Conservation (phyloP, 2,797 vertebrate genomes). For the Melanotaenia trifasciata region DNA sequence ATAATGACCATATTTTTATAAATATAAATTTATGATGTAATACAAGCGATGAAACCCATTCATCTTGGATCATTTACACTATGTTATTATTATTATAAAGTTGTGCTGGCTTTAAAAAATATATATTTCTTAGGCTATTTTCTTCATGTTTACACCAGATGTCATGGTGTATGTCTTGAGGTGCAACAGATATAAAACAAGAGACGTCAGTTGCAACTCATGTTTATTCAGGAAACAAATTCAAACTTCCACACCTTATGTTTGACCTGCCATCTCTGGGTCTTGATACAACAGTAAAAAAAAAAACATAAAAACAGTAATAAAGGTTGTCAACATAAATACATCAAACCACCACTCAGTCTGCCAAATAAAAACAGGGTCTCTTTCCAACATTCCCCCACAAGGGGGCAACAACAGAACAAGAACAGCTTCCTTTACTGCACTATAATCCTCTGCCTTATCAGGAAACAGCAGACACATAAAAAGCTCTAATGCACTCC, state of each 20-base stretch:
- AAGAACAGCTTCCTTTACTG: slow-evolving; percentile 45
- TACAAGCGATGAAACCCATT: too few species aligned
- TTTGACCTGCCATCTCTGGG: slow-evolving; percentile 79
- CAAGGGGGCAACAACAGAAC: slow-evolving; percentile 42
- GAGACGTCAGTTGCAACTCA: slow-evolving; percentile 73
- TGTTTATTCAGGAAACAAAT: slow-evolving; percentile 86
- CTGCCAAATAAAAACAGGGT: slow-evolving; percentile 48
- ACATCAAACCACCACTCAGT: slow-evolving; percentile 70
- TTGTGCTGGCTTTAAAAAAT: too few species aligned
- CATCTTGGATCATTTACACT: too few species aligned
- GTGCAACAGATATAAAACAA: slow-evolving; percentile 14
- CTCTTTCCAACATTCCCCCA: slow-evolving; percentile 32
- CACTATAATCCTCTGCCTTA: slow-evolving; percentile 65
- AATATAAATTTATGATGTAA: not conserved
- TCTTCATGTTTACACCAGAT: too few species aligned
- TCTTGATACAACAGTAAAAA: slow-evolving; percentile 82
- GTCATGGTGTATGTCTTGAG: not conserved
- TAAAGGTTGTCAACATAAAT: slow-evolving; percentile 83
- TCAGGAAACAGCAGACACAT: slow-evolving; percentile 55
- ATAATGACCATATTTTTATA: not conserved
- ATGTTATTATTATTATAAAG: too few species aligned
- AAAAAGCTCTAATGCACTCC: not conserved
- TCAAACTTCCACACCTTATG: slow-evolving; percentile 76
- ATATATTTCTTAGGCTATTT: too few species aligned
- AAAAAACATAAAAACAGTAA: slow-evolving; percentile 73